Conservation (phyloP, 2,797 vertebrate species). For the Microctenopoma steveboyesi region DNA sequence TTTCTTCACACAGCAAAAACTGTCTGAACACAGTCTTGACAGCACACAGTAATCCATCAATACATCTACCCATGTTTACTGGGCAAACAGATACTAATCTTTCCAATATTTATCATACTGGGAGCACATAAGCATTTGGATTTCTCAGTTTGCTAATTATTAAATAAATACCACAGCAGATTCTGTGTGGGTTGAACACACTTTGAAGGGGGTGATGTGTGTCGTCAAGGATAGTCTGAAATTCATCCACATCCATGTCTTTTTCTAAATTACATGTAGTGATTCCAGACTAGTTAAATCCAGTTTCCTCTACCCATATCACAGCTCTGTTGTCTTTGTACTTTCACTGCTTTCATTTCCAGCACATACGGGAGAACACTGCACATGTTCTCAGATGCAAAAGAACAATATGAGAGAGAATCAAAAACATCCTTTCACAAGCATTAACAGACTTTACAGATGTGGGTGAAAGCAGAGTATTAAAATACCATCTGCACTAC, state of each 20-base stretch:
- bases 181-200: conserved; percentile 9
- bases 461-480: neutral
- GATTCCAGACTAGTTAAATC: conserved; percentile 3
- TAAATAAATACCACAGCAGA: neutral
- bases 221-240: neutral
- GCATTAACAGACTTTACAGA: conserved; percentile 4
- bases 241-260: neutral
- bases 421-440: conserved; percentile 7
- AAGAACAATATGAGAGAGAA: neutral
- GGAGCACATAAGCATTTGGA: neutral
- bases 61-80: conserved; percentile 17
- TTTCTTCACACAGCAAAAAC: neutral
- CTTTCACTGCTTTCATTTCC: conserved; percentile 9
- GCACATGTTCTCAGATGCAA: neutral
- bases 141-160: conserved; percentile 8
- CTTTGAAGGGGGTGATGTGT: neutral
- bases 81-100: conserved; percentile 13
- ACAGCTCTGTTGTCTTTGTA: neutral
- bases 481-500: conserved; percentile 13
- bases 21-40: neutral
- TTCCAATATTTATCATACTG: neutral
- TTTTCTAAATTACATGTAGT: neutral
- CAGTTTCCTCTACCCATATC: neutral
- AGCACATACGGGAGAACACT: neutral
- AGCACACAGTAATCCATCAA: neutral